These are phyloP conservation scores for Leptodactylus fallax DNA, from an alignment of 2,797 vertebrate genomes.

Conservation along the genomic window DNA sequence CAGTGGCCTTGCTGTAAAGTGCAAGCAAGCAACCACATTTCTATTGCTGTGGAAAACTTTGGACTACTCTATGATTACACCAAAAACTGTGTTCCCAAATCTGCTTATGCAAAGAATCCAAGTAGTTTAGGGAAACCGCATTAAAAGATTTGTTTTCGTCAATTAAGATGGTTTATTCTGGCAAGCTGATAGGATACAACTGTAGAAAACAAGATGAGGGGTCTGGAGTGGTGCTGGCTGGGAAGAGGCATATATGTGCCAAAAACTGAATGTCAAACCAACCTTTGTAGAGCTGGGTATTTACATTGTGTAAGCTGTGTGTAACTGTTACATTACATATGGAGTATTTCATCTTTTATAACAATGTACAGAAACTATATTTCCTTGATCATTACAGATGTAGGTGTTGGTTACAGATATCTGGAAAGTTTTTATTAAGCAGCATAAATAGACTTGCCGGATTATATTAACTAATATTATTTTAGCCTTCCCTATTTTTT, in stretches of 20 bases:
- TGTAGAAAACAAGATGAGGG: constrained; percentile 41
- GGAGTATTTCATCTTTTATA: background rate
- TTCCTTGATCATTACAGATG: too few species aligned
- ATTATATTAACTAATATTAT: too few species aligned
- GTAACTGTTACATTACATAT: background rate
- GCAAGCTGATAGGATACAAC: constrained; percentile 42
- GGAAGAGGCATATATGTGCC: constrained; percentile 7
- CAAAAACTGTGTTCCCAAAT: constrained; percentile 38
- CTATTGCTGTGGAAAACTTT: constrained; percentile 43
- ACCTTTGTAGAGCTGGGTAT: background rate
- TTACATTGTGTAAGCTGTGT: background rate
- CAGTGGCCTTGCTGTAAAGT: constrained; percentile 33
- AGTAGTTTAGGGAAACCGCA: constrained; percentile 32
- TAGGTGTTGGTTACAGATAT: too few species aligned
- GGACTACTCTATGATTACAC: constrained; percentile 42
- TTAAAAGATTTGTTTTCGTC: constrained; percentile 30
- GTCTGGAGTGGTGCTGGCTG: constrained; percentile 29
- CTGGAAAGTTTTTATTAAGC: too few species aligned
- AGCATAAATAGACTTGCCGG: too few species aligned
- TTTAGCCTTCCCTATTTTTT: too few species aligned
- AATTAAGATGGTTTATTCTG: constrained; percentile 53
- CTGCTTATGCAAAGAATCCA: constrained; percentile 42
- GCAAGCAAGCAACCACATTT: constrained; percentile 55
- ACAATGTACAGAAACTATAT: background rate
- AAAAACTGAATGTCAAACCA: background rate